A percentile compares a stretch with the other conserved stretches of the same genome.
phyloP scores from a whole-genome alignment of 2,113 vertebrate species.

The Cyrtonyx montezumae region DNA sequence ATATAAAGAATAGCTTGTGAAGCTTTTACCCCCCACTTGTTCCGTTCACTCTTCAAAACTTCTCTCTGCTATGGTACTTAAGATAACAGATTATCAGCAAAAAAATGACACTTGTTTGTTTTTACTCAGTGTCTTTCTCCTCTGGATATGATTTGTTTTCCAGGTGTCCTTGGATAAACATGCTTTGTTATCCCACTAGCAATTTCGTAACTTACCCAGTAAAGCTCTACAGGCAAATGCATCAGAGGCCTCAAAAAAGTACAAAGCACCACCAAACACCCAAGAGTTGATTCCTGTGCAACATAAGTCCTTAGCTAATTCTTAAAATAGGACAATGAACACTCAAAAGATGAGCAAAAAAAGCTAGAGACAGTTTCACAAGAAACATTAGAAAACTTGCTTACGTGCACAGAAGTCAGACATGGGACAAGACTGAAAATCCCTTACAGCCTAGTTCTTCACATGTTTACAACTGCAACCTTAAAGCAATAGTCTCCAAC shows the following conservation, averaged over 20 bases:
- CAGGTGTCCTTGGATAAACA: background rate
- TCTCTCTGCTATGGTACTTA: background rate
- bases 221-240: background rate
- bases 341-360: background rate
- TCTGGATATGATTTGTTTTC: background rate
- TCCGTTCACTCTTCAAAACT: background rate
- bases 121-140: background rate
- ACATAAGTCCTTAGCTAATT: background rate
- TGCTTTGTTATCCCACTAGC: background rate
- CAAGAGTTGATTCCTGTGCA: background rate
- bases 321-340: background rate
- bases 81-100: background rate
- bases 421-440: background rate
- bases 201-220: background rate
- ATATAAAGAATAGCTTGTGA: background rate
- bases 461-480: fast-evolving
- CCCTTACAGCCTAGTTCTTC: background rate
- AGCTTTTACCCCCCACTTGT: background rate
- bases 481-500: background rate
- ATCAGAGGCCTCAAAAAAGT: background rate
- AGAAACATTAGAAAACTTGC: background rate
- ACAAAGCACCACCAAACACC: background rate
- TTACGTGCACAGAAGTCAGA: background rate
- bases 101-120: background rate
- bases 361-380: background rate